Conservation (phyloP, 2,888 invertebrate genomes). For the Tetranychus piercei region DNA sequence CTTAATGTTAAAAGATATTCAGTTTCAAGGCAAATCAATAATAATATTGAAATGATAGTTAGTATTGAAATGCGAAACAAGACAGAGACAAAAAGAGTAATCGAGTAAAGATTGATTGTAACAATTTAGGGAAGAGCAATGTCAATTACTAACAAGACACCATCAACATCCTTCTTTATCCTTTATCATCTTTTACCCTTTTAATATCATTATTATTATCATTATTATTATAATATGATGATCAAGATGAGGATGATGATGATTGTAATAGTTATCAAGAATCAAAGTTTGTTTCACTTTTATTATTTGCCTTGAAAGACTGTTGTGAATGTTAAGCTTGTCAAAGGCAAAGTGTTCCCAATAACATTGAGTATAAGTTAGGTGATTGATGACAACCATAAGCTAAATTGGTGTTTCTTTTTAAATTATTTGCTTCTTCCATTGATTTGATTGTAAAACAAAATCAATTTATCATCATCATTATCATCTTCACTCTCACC, state of each 20-base stretch:
- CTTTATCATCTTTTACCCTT: neutral
- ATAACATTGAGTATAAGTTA: neutral
- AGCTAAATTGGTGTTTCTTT: neutral
- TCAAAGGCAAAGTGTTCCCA: no score
- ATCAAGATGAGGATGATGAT: neutral
- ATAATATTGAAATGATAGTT: no score
- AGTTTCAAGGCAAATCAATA: neutral
- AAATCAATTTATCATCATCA: conserved; percentile 1
- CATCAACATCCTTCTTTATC: neutral
- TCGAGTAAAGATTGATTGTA: conserved; percentile 1
- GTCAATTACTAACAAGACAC: neutral
- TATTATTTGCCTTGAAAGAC: no score
- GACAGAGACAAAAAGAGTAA: neutral
- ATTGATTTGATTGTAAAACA: neutral
- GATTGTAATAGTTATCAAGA: neutral
- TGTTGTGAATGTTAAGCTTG: no score
- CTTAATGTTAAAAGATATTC: neutral
- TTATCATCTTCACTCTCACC: neutral
- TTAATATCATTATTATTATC: neutral
- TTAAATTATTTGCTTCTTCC: neutral
- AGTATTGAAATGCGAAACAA: no score
- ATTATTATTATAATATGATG: neutral
- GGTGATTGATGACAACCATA: neutral
- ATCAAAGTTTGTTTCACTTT: neutral
- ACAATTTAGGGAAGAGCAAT: neutral